Base-by-base conservation (phyloP, 2,797 vertebrate species). In the Carapus acus region DNA sequence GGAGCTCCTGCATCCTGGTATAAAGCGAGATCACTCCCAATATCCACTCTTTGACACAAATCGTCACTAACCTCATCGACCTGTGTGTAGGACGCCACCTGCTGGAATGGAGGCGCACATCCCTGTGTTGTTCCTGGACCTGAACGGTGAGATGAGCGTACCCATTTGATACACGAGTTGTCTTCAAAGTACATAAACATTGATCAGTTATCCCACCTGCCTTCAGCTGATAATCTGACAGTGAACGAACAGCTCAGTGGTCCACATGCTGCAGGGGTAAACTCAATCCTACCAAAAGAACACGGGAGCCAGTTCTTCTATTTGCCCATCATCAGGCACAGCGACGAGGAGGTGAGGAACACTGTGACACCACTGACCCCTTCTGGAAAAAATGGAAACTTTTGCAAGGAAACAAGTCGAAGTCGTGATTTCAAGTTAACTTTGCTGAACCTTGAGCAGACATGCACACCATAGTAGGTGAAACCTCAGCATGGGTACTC, bases 281-380 rank as follows among this genome's bases (percentile, higher is more conserved):
- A 98, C 86, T 98, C 95, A 31, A 98, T 99, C 72, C 87, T 99
- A 58, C 96, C 96, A 54, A 98, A 97, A 85, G 96, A 99, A 74
- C 95, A 98, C 1, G 96, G 96, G 72, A 97, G 94, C 74, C 92
- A 91, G 53, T 99, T 98, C 82, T 98, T 95, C 86, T 97, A 97
- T 81, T 88, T 99, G 79, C 94, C 96, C 27, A 92, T 98, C 81
- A 94, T 96, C 82, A 91, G 90, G 78, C 94, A 96, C 83, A 91
- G 91, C 44, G 90, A 91, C 5, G 92, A 96, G 2, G 93, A 98
- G 94, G 96, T 98, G 87, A 77, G 70, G 13, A 2, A 7, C 9
- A 15, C 7, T 8, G 62, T 41, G 40, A 39, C 20, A 67, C 43
- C 51, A 62, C 67, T 57, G 73, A 76, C 77, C 57, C 46, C 74